Base-by-base conservation (phyloP, 2,797 vertebrate genomes). In the Chloroceryle inda region DNA sequence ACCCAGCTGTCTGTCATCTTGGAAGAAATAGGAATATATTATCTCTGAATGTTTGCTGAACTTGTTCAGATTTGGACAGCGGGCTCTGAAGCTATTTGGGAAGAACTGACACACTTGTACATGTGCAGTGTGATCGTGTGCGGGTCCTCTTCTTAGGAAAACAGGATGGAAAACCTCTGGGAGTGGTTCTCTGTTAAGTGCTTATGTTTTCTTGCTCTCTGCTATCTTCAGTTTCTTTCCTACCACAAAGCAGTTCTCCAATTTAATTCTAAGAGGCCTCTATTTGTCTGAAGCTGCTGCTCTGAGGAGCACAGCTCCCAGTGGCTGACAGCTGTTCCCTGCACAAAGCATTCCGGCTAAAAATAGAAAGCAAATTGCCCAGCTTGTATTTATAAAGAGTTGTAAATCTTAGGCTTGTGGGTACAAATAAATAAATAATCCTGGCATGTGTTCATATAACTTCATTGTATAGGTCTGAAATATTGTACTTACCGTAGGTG, bases 401-500 rank as follows among this genome's bases (percentile, higher is more conserved):
- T 89, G 83, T 94, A 96, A 93, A 96, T 96, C 77, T 90, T 59
- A 33, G 68, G 71, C 80, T 92, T 64, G 44, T 72, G 85, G 52
- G 61, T 89, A 77, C 85, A 96, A 92, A 94, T 92, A 95, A 93
- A 95, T 95, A 96, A 96, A 93, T 95, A 96, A 96, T 71, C 83
- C 74, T 82, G 88, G 63, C 49, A 21, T 33, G 68, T 29, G 53
- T 95, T 72, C 50, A 1, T 79, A 35, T 67, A 82, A 87, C 92
- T 95, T 86, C 83, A 74, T 90, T 94, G 88, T 76, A 8, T 37
- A 59, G 59, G 80, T 38, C 83, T 96, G 93, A 96, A 96, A 95
- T 88, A 86, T 73, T 71, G 71, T 87, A 35, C 83, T 90, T 79
- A 22, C 0, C 59, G 47, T 56, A 45, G 55, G 50, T 61, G n/a